Percentiles rank a stretch among this genome's conserved stretches.
Evolutionary conservation across 2,113 vertebrate genomes (phyloP).

Genomic region (Pyrgilauda ruficollis): DNA sequence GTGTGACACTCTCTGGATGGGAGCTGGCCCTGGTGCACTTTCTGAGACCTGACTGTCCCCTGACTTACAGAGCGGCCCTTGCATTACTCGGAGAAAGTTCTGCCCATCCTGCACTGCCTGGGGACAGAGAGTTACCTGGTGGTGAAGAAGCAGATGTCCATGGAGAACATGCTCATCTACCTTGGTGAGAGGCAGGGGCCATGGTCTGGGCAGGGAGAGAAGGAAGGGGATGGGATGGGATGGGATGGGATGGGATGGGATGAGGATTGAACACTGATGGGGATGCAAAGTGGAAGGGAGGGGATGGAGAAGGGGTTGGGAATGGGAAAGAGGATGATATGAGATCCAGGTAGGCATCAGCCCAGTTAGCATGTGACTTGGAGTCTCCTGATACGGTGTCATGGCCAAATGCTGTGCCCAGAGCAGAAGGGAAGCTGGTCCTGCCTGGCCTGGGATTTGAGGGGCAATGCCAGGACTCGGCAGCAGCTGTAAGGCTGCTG

Average conservation of each 20-base stretch:
- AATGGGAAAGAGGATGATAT: not conserved
- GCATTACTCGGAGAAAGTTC: slow-evolving; percentile 88
- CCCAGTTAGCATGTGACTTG: not conserved
- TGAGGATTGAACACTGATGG: not conserved
- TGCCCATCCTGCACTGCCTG: slow-evolving; percentile 87
- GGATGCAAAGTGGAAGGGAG: not conserved
- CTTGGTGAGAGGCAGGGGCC: slow-evolving; percentile 71
- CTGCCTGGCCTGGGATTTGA: not conserved
- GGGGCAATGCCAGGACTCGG: not conserved
- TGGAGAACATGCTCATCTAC: slow-evolving; percentile 88
- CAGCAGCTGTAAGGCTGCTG: not conserved
- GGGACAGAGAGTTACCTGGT: slow-evolving; percentile 86
- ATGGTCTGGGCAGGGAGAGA: not conserved
- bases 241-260: not conserved
- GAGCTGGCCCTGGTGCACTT: not conserved
- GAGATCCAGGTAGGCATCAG: not conserved
- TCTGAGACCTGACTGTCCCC: not conserved
- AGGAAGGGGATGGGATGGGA: not conserved
- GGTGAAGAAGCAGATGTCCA: slow-evolving; percentile 86
- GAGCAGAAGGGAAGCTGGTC: not conserved
- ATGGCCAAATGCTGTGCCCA: not conserved
- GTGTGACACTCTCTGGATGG: not conserved
- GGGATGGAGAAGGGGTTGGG: not conserved
- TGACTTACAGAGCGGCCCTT: slow-evolving; percentile 83
- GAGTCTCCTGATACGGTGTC: fast-evolving